These are phyloP conservation scores for Toxotes lorentzi DNA, from an alignment of 2,797 vertebrate species.

Conservation along the genomic window DNA sequence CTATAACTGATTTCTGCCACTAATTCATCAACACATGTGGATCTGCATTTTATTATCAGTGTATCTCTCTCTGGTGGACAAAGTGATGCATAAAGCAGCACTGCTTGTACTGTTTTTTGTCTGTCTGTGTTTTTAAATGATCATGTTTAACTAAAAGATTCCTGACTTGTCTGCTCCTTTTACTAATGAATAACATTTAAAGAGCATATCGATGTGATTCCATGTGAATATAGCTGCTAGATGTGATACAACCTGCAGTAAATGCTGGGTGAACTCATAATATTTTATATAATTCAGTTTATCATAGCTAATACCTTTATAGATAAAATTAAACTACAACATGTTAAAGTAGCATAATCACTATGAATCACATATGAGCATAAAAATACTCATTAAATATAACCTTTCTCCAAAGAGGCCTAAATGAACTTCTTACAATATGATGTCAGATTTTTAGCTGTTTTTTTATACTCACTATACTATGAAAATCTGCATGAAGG, in stretches of 20 bases:
- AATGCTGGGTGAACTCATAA: neutral
- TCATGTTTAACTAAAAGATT: constrained; percentile 74
- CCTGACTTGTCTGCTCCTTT: constrained; percentile 43
- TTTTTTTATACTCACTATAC: neutral
- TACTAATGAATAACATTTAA: constrained; percentile 10
- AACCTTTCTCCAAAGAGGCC: too few species aligned
- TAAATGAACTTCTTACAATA: too few species aligned
- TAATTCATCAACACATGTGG: constrained; percentile 47
- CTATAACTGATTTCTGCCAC: constrained; percentile 24
- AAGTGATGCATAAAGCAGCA: constrained; percentile 68
- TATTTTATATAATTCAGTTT: neutral
- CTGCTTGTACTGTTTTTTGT: constrained; percentile 46
- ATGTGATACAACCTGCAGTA: neutral
- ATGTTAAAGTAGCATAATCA: neutral
- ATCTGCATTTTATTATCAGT: constrained; percentile 44
- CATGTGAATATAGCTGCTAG: neutral
- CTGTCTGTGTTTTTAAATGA: constrained; percentile 56
- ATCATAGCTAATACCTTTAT: neutral
- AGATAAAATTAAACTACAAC: neutral
- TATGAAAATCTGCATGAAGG: neutral
- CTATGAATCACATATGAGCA: too few species aligned
- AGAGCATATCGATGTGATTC: neutral
- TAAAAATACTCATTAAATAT: too few species aligned
- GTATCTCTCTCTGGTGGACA: constrained; percentile 40
- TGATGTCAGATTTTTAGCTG: neutral